Conservation (phyloP, 2,888 invertebrate species). For the Congeria kusceri region DNA sequence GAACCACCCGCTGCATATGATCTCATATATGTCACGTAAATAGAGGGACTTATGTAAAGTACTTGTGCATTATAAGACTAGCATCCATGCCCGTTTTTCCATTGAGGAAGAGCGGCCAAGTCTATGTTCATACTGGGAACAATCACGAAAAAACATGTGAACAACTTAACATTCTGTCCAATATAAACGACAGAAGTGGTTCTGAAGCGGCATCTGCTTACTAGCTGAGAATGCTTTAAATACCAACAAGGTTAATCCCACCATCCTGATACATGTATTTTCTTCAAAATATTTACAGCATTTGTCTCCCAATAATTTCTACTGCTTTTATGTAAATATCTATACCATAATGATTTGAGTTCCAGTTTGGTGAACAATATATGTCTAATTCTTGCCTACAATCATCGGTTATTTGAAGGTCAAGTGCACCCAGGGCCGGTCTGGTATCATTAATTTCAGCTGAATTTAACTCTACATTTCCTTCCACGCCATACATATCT, state of each 20-base stretch:
- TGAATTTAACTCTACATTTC: slow-evolving; percentile 3
- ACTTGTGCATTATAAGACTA: neutral
- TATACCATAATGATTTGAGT: neutral
- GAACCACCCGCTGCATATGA: neutral
- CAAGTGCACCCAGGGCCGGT: slow-evolving; percentile 8
- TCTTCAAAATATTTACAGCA: too few relatives aligned
- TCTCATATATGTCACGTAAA: neutral
- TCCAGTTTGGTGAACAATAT: neutral
- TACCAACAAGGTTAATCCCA: too few relatives aligned
- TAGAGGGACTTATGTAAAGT: neutral
- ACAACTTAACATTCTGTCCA: neutral
- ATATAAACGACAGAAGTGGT: too few relatives aligned
- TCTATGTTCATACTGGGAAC: too few relatives aligned
- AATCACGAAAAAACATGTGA: too few relatives aligned
- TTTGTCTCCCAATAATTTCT: too few relatives aligned
- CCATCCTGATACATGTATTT: too few relatives aligned
- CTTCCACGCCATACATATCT: slow-evolving; percentile 23
- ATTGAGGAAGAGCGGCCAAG: too few relatives aligned
- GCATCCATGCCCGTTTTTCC: too few relatives aligned
- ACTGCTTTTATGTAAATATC: slow-evolving; percentile 10
- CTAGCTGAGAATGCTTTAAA: too few relatives aligned
- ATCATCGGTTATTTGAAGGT: neutral
- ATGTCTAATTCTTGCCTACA: neutral
- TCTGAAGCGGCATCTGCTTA: too few relatives aligned
- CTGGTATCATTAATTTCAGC: slow-evolving; percentile 8